Base-by-base conservation (phyloP, 1,140 invertebrate genomes). In the Trachymyrmex cornetzi region DNA sequence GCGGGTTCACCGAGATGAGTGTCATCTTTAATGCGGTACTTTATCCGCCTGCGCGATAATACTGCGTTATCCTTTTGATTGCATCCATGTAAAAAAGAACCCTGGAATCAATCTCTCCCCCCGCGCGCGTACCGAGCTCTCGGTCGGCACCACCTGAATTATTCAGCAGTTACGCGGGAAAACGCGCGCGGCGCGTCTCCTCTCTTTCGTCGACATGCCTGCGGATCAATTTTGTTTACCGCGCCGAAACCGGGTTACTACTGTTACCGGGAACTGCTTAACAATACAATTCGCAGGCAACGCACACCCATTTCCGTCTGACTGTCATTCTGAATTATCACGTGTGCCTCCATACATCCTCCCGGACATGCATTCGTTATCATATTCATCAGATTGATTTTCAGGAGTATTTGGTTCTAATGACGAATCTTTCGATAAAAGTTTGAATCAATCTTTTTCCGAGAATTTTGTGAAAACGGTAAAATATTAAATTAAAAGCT, bases 31-130 rank as follows among this genome's bases (percentile, higher is more conserved):
- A 69, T 48, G 30, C 30, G 30, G 24, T 24, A 44, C 9, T 80
- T 67, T 80, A 81, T 48, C 12, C 22, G 34, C 22, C 44, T 16
- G 38, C 38, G 38, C 24, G 69, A n/a, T 84, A 75, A 84, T 84
- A 75, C 44, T 34, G 53, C 69, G 55, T 84, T 84, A 84, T 61
- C 69, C 55, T 34, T 84, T 84, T 84, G 80, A 75, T 84, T 84
- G 24, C 69, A 38, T 50, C 5, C 69, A 63, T 75, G 80, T 84
- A 84, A 75, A 84, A 75, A 71, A 84, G 69, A 38, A 48, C 16
- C 30, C 19, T 19, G n/a, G 38, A 82, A n/a, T 48, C 38, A 48
- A 12, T 19, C 38, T n/a, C 24, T 1, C 12, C 6, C 7, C 27
- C 74, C 3, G 5, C 24, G 6, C 57, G 7, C n/a, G 19, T 19